These are phyloP conservation scores for Anisognathus igniventris DNA, from an alignment of 2,797 vertebrate genomes.

Conservation along the genomic window DNA sequence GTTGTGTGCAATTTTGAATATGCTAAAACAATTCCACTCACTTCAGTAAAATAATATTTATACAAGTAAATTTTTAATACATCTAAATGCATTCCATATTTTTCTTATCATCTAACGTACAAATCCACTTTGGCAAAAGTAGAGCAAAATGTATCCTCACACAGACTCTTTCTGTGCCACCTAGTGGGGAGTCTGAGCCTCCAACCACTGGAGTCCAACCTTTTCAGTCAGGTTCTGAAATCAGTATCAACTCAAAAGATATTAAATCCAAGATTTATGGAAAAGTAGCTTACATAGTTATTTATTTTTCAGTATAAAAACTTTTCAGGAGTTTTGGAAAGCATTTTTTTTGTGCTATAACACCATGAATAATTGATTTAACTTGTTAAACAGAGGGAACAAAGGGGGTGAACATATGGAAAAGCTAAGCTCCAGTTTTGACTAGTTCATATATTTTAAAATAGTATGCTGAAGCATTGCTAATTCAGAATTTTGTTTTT, in stretches of 20 bases:
- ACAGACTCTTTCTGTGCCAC: slow-evolving; percentile 1
- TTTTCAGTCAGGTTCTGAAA: neutral
- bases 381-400: neutral
- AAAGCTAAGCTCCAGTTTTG: neutral
- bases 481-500: neutral
- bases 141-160: neutral
- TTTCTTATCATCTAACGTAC: neutral
- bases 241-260: neutral
- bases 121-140: neutral
- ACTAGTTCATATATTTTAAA: neutral
- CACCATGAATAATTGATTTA: neutral
- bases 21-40: neutral
- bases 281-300: neutral
- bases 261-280: neutral
- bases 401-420: neutral
- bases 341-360: neutral
- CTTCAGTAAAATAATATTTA: neutral
- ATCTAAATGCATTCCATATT: neutral
- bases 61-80: neutral
- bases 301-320: neutral
- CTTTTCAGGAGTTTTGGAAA: neutral
- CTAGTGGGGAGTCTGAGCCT: neutral
- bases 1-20: neutral
- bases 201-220: neutral
- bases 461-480: neutral